Evolutionary conservation across 2,113 vertebrate species (phyloP).

Genomic region (Probosciger aterrimus): DNA sequence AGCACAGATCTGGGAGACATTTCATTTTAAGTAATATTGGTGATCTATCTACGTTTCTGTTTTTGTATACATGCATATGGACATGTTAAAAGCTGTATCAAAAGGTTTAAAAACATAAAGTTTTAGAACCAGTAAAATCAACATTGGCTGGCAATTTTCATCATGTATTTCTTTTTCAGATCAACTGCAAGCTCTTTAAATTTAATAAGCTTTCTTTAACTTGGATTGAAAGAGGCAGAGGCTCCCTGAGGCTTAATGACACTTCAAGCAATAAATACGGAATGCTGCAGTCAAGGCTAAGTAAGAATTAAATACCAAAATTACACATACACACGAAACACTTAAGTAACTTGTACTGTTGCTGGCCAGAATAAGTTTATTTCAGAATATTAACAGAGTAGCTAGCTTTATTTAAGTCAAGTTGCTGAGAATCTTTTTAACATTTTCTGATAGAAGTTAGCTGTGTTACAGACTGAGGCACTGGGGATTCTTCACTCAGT

Average conservation of each 20-base stretch:
- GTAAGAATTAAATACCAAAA: conserved; percentile 28
- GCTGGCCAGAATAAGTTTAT: not conserved
- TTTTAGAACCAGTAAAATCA: not conserved
- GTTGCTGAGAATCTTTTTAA: not conserved
- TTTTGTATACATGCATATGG: not conserved
- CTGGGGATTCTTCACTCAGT: not conserved
- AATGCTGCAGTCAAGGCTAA: conserved; percentile 80
- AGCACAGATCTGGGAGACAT: not conserved
- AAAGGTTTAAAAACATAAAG: not conserved
- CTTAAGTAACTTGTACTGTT: not conserved
- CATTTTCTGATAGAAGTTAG: not conserved
- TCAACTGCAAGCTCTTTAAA: conserved; percentile 83
- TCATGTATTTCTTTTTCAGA: conserved; percentile 65
- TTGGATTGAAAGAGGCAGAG: conserved; percentile 83
- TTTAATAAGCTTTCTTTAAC: conserved; percentile 76
- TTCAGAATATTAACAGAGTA: not conserved
- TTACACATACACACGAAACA: not conserved
- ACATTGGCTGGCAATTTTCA: not conserved
- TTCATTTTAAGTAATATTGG: not conserved
- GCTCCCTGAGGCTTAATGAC: conserved; percentile 81
- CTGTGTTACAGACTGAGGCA: not conserved
- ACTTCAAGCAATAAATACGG: conserved; percentile 65
- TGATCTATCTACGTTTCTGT: not conserved
- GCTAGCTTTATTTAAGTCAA: not conserved
- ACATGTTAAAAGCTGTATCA: not conserved